Evolutionary conservation across 2,113 vertebrate species (phyloP), one percentile per base, ranked within the genome.

Genomic region (Candoia aspera): DNA sequence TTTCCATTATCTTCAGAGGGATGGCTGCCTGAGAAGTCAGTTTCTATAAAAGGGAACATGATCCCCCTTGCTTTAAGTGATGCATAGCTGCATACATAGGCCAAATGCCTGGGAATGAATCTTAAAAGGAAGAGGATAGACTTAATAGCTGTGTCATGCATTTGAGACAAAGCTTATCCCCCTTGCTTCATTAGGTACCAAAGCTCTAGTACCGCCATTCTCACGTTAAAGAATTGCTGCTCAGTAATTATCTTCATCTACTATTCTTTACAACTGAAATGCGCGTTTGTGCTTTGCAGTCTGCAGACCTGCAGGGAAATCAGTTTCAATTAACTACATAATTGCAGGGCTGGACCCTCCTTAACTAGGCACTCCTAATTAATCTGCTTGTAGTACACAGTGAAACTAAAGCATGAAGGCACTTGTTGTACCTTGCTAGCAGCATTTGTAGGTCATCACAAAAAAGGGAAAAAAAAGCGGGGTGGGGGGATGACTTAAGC

Each of bases 301-400:
- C 62, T 13, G 46, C 9, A 58, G 86, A 37, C 33, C 57, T 11
- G 13, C 23, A 26, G 46, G 49, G 59, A n/a, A 59, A 62, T 55
- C 19, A 84, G 2, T 54, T 55, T 90, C 4, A 95, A 93, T 94
- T 90, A 2, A 55, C 19, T 46, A 26, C 8, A 92, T 60, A 89
- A 84, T 9, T 86, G 6, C 64, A 55, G 21, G 10, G 2, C 26
- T 93, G 86, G 2, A 0, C 37, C 19, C 49, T 21, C 17, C 11
- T 54, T 91, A 64, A 86, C 46, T 13, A 91, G n/a, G 55, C 29
- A 84, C 84, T 91, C 84, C 84, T 86, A 86, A 86, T 91, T 86
- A 87, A 91, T 79, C 62, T 87, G 53, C 29, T 73, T 1, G 42
- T 86, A 37, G 57, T 87, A 37, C 26, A 5, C 10, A 26, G 12